These are phyloP conservation scores for Hormaphis cornu DNA, from an alignment of 1,140 invertebrate species.

Conservation along the genomic window DNA sequence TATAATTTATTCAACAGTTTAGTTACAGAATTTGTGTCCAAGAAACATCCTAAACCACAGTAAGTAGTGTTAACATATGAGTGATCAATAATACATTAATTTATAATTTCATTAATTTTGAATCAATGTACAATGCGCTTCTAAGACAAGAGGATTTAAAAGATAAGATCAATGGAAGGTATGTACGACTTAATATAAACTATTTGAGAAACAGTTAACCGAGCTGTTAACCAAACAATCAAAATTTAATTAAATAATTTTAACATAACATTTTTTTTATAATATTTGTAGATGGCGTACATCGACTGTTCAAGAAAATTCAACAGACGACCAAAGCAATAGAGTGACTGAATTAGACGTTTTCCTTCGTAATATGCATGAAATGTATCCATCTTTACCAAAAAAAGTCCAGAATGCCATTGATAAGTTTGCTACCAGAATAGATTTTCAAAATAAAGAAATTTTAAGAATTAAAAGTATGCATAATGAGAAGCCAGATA, in stretches of 20 bases:
- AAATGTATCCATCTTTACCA: not conserved
- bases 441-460: conserved; percentile 3
- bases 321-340: not conserved
- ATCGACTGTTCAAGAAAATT: not conserved
- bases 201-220: no score
- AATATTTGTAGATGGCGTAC: not conserved
- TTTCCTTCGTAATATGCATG: conserved; percentile 9
- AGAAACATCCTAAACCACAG: not conserved
- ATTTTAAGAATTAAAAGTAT: not conserved
- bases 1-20: not conserved
- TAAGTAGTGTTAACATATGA: not conserved
- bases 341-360: conserved; percentile 3
- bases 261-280: not conserved
- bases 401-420: not conserved
- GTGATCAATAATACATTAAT: not conserved
- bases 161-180: not conserved
- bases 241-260: no score
- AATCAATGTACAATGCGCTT: not conserved
- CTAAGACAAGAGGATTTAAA: not conserved
- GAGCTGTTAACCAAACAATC: no score
- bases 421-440: not conserved
- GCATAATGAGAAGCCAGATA: not conserved
- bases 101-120: not conserved
- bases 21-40: not conserved
- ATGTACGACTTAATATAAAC: no score